These are phyloP conservation scores for Volucella zonaria DNA, from an alignment of 2,888 invertebrate genomes.

Conservation along the genomic window DNA sequence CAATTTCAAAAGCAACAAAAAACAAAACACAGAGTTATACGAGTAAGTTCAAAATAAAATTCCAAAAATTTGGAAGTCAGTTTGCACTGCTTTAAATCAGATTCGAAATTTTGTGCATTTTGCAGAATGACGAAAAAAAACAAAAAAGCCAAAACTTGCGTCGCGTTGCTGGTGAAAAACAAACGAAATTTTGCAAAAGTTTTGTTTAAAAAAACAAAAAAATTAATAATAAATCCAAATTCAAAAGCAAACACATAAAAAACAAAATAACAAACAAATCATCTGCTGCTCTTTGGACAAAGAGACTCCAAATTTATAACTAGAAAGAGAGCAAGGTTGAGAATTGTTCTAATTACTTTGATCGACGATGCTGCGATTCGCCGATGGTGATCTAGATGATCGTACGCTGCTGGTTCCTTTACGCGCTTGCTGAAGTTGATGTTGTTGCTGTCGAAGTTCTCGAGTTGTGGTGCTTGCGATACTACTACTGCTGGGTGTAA, in stretches of 20 bases:
- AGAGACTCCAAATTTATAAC: conserved; percentile 26
- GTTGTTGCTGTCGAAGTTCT: conserved; percentile 72
- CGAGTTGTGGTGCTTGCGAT: conserved; percentile 66
- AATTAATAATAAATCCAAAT: conserved; percentile 9
- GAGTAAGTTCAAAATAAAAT: not conserved
- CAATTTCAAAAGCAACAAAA: conserved; percentile 59
- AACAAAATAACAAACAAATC: conserved; percentile 34
- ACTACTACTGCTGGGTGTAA: conserved; percentile 76
- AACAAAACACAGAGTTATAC: conserved; percentile 22
- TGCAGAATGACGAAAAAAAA: not conserved
- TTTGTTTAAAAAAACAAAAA: conserved; percentile 3
- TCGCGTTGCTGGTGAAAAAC: conserved; percentile 6
- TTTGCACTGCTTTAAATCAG: conserved; percentile 16
- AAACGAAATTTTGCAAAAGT: not conserved
- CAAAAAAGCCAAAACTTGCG: conserved; percentile 2
- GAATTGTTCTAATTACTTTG: conserved; percentile 78
- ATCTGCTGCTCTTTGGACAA: conserved; percentile 40
- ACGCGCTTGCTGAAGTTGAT: conserved; percentile 75
- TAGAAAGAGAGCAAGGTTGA: conserved; percentile 42
- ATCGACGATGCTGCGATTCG: conserved; percentile 78
- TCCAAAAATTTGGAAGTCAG: conserved; percentile 13
- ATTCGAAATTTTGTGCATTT: conserved; percentile 55
- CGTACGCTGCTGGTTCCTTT: conserved; percentile 76
- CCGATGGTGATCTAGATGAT: conserved; percentile 81
- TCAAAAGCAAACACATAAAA: conserved; percentile 33